Base-by-base conservation (phyloP, 2,797 vertebrate species). In the Falco naumanni region DNA sequence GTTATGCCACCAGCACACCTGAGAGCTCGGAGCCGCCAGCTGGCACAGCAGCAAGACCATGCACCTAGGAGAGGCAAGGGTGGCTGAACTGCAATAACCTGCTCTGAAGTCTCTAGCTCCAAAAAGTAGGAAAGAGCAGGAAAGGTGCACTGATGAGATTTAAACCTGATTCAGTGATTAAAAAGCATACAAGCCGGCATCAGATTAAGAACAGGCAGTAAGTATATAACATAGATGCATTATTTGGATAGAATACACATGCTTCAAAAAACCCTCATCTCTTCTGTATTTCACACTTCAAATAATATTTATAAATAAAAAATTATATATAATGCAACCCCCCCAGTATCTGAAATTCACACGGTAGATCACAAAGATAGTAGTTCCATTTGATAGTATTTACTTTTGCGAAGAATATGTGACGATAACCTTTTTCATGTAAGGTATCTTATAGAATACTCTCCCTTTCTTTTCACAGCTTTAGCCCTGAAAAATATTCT, bases 1-100 rank as follows among this genome's bases (percentile, higher is more conserved):
- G 41, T 13, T 13, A 15, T 1, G 6, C 26, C 9, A 24, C 0
- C 4, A 39, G 28, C 31, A 22, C 16, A 37, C 24, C 41, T 4
- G 7, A 12, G n/a, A 51, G 53, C 1, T 1, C 1, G 9, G 59
- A 60, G 77, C 47, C 54, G 28, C 54, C 64, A 13, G 15, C 20
- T 25, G 77, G 43, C 75, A 41, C 21, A 29, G 31, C 28, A 50
- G 34, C 51, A 43, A 64, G 18, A 15, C 21, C 12, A 5, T 3
- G 7, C 48, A 8, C 8, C 16, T 12, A 13, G 1, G 8, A 56
- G 50, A 53, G 18, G 20, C 37, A 17, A 54, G 41, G 57, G 37
- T 26, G 47, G 20, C 59, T 28, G 31, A 51, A 59, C 9, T 10
- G 20, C 18, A 22, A 5, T 2, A 20, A 10, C 4, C 7, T 41